These are phyloP conservation scores for Rhinoraja longicauda DNA, from an alignment of 2,797 vertebrate genomes.

Conservation along the genomic window DNA sequence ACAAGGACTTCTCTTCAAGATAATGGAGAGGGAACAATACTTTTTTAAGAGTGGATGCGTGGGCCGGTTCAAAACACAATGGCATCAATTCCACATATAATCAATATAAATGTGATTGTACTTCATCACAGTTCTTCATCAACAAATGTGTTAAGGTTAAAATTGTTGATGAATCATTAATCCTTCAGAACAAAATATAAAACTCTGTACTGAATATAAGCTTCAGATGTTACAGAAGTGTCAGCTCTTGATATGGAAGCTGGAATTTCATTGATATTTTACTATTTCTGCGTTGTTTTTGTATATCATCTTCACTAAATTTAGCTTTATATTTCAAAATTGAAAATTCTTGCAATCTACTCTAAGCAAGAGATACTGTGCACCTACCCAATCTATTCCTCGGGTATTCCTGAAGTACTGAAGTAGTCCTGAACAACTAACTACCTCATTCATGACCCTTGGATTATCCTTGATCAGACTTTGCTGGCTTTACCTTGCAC, in stretches of 20 bases:
- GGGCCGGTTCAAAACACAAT: not conserved
- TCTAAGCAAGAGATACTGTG: too few species aligned
- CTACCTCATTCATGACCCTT: too few species aligned
- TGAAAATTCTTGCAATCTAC: not conserved
- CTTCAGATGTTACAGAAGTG: too few species aligned
- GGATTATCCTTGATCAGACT: too few species aligned
- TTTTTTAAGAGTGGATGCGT: not conserved
- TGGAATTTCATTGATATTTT: not conserved
- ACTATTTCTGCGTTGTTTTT: not conserved
- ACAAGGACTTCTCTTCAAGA: not conserved
- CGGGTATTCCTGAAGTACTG: too few species aligned
- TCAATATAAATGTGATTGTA: not conserved
- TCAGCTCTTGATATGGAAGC: not conserved
- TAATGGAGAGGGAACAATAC: conserved; percentile 21
- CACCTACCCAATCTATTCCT: too few species aligned
- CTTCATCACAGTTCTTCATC: not conserved
- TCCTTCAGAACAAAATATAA: not conserved
- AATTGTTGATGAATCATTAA: not conserved
- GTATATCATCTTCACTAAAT: not conserved
- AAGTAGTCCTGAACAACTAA: too few species aligned
- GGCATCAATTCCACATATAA: not conserved
- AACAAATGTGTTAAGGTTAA: not conserved
- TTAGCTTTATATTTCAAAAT: not conserved
- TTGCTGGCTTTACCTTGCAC: too few species aligned
- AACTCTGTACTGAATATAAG: not conserved